Percentiles rank a stretch among this genome's conserved stretches.
Conservation (phyloP, 2,888 invertebrate species). For the Lottia scabra region DNA sequence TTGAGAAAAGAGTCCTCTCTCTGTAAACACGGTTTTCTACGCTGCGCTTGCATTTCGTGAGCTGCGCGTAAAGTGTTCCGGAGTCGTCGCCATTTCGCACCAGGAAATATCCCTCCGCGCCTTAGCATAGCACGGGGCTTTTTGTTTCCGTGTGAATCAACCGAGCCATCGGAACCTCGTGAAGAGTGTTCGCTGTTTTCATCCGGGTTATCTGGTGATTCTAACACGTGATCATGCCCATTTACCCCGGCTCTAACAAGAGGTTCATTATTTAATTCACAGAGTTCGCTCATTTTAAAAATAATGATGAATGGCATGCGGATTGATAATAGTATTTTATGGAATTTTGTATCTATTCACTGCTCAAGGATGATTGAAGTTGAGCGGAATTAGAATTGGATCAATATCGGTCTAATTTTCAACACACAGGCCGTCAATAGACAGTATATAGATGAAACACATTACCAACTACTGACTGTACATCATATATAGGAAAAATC, state of each 20-base stretch:
- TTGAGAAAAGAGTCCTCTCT: conserved; percentile 79
- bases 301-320: conserved; percentile 3
- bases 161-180: not conserved
- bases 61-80: conserved; percentile 78
- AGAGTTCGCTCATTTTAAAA: conserved; percentile 1
- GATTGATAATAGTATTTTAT: not conserved
- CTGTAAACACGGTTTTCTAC: conserved; percentile 49
- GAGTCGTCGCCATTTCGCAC: conserved; percentile 85
- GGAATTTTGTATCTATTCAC: conserved; percentile 3
- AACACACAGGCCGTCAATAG: not conserved
- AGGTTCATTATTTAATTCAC: not conserved
- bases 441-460: no score
- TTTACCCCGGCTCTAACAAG: not conserved
- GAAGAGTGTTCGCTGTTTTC: conserved; percentile 1
- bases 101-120: conserved; percentile 25
- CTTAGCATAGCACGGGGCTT: conserved; percentile 7
- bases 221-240: not conserved
- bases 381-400: not conserved
- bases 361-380: not conserved
- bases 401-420: not conserved
- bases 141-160: conserved; percentile 2
- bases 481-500: no score
- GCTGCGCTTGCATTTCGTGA: conserved; percentile 44
- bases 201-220: not conserved
- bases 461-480: no score